Conservation (phyloP, 37 sponge, comb jelly and placozoan species). For the Geodia barretti region DNA sequence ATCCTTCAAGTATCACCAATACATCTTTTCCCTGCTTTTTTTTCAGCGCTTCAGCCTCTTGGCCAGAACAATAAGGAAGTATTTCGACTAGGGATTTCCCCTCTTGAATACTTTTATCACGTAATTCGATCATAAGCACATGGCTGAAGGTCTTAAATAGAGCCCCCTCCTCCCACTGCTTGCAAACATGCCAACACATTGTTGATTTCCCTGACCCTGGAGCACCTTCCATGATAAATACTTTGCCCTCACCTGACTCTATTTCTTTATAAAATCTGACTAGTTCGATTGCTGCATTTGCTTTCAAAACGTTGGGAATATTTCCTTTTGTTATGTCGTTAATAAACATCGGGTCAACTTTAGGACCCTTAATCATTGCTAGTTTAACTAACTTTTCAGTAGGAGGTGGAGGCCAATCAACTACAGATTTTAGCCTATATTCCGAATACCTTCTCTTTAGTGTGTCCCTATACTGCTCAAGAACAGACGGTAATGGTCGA, state of each 20-base stretch:
- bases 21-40: background rate
- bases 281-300: background rate
- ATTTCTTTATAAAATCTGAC: background rate
- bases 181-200: background rate
- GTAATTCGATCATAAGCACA: background rate
- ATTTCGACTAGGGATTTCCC: background rate
- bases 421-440: background rate
- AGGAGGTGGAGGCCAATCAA: background rate
- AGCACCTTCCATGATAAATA: background rate
- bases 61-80: background rate
- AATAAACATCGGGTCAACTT: background rate
- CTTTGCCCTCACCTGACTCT: background rate
- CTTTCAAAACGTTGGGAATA: background rate
- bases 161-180: background rate
- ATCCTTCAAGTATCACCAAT: conserved; percentile 35
- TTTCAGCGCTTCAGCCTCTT: conserved; percentile 2
- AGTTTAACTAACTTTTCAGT: background rate
- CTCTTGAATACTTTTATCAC: background rate
- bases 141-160: background rate
- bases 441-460: background rate
- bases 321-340: background rate
- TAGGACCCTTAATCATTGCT: background rate
- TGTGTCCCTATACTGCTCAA: background rate
- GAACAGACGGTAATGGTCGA: background rate
- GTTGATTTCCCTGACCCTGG: background rate